These are phyloP conservation scores for Allophyes oxyacanthae DNA, from an alignment of 2,888 invertebrate genomes.

Conservation along the genomic window DNA sequence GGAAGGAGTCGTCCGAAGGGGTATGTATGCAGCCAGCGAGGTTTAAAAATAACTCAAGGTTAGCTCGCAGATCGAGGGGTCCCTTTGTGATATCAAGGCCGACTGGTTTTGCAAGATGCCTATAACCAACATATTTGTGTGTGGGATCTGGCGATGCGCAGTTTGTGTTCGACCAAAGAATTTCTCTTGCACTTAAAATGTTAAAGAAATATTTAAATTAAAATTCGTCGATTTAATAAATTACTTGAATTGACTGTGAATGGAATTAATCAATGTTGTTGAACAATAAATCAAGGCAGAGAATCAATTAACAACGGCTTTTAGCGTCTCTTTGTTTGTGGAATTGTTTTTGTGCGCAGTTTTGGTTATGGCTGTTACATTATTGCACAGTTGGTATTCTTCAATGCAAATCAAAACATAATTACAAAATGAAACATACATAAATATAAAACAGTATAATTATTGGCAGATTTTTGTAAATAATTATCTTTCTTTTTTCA, in stretches of 20 bases:
- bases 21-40: constrained; percentile 81
- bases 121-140: constrained; percentile 68
- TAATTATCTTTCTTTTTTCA: too few species aligned
- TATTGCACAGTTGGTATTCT: too few species aligned
- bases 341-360: constrained; percentile 5
- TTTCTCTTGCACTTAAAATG: constrained; percentile 27
- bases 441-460: too few species aligned
- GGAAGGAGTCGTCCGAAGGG: constrained; percentile 85
- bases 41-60: constrained; percentile 89
- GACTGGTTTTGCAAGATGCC: constrained; percentile 84
- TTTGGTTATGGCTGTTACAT: constrained; percentile 1
- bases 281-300: constrained; percentile 21
- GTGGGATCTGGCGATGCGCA: constrained; percentile 61
- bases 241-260: constrained; percentile 25
- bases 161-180: constrained; percentile 48
- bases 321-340: constrained; percentile 20
- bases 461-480: too few species aligned
- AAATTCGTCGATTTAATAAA: constrained; percentile 15
- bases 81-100: constrained; percentile 87
- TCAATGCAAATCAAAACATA: too few species aligned
- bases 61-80: constrained; percentile 81
- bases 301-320: constrained; percentile 26
- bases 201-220: constrained; percentile 21
- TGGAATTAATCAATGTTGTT: constrained; percentile 27
- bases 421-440: too few species aligned